A percentile compares a stretch with the other conserved stretches of the same genome.
phyloP scores from a whole-genome alignment of 2,888 invertebrate species.

The Drosophila siamana region DNA sequence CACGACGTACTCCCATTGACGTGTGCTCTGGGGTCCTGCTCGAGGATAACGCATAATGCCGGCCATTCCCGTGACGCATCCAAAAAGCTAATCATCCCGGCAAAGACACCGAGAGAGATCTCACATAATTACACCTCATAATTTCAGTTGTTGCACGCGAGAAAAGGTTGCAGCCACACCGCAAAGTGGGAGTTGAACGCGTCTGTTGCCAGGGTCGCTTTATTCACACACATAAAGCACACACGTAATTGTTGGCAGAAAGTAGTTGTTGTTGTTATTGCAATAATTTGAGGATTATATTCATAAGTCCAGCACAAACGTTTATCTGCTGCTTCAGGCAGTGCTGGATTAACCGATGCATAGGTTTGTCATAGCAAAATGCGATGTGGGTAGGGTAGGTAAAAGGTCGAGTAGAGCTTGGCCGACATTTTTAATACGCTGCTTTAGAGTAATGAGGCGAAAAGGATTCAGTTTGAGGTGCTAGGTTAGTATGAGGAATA shows the following conservation, averaged over 20 bases:
- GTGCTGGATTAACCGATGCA: conserved; percentile 48
- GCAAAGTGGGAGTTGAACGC: conserved; percentile 25
- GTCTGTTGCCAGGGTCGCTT: conserved; percentile 37
- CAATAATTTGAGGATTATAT: conserved; percentile 79
- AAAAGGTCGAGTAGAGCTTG: background rate
- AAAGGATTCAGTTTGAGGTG: no score
- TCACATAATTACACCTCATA: conserved; percentile 70
- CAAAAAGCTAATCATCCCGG: conserved; percentile 75
- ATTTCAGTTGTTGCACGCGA: conserved; percentile 51
- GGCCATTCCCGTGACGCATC: conserved; percentile 56
- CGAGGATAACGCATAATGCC: conserved; percentile 54
- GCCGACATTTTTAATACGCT: conserved; percentile 18
- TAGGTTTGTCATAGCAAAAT: conserved; percentile 14
- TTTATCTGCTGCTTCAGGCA: conserved; percentile 64
- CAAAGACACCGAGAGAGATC: conserved; percentile 26
- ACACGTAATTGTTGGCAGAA: conserved; percentile 68
- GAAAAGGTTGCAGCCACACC: conserved; percentile 41
- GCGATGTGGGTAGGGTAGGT: background rate
- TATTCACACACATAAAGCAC: conserved; percentile 72
- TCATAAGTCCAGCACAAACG: conserved; percentile 71
- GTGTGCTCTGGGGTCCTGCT: conserved; percentile 31
- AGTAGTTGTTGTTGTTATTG: conserved; percentile 61
- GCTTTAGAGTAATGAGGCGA: background rate
- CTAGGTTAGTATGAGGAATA: no score
- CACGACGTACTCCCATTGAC: conserved; percentile 44